A percentile compares a stretch with the other conserved stretches of the same genome.
Conservation (phyloP, 2,797 vertebrate species). For the Choloepus didactylus region DNA sequence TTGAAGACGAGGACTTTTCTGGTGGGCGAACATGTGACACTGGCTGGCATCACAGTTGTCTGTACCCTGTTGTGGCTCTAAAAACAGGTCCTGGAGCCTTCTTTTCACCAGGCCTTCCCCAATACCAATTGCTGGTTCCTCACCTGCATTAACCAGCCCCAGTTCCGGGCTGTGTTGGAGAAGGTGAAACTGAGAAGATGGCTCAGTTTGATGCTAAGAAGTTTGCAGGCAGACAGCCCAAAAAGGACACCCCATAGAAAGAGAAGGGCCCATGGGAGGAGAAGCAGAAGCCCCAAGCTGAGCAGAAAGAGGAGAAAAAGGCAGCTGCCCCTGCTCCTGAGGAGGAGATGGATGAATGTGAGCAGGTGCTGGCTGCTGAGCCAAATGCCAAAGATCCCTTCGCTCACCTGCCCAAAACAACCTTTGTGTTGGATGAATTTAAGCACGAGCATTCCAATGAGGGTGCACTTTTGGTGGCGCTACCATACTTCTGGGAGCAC, state of each 20-base stretch:
- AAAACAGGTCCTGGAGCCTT: too few relatives aligned
- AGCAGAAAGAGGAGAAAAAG: slow-evolving; percentile 92
- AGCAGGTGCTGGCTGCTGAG: slow-evolving; percentile 93
- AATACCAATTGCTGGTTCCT: slow-evolving; percentile 95
- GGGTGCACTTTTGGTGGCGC: slow-evolving; percentile 93
- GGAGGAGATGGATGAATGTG: slow-evolving; percentile 88
- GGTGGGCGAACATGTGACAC: too few relatives aligned
- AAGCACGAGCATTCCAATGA: slow-evolving; percentile 98
- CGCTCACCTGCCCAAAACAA: slow-evolving; percentile 93
- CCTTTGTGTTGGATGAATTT: slow-evolving; percentile 96
- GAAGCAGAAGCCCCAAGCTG: too few relatives aligned
- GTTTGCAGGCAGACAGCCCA: slow-evolving; percentile 93
- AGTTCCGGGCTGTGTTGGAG: slow-evolving; percentile 67
- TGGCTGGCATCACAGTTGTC: too few relatives aligned
- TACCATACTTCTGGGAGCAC: slow-evolving; percentile 96
- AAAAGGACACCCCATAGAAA: slow-evolving; percentile 94
- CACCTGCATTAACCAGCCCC: slow-evolving; percentile 95
- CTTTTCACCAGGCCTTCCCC: slow-evolving; percentile 79
- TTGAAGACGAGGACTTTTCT: too few relatives aligned
- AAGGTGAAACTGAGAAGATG: too few relatives aligned
- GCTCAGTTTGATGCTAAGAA: too few relatives aligned
- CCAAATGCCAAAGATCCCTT: slow-evolving; percentile 97
- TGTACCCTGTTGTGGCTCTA: too few relatives aligned
- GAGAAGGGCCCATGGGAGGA: slow-evolving; percentile 89
- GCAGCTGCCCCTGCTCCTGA: slow-evolving; percentile 83